These are phyloP conservation scores for Trichechus manatus DNA, from an alignment of 2,113 vertebrate species.

Conservation along the genomic window DNA sequence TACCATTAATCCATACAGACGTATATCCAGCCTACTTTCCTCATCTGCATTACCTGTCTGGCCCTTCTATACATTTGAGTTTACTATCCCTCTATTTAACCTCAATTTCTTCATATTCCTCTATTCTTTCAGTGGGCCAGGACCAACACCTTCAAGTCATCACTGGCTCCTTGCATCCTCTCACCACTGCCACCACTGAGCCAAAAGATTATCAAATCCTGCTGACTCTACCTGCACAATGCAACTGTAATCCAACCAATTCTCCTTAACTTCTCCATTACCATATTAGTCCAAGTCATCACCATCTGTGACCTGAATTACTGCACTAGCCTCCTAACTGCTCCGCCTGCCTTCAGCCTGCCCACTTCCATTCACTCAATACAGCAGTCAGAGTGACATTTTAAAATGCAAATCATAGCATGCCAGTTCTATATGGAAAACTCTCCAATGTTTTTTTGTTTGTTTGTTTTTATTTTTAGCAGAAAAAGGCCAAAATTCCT, in stretches of 20 bases:
- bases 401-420: neutral
- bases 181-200: no score
- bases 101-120: neutral
- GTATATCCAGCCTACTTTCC: neutral
- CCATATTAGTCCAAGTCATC: neutral
- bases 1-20: neutral
- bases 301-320: neutral
- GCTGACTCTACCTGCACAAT: no score
- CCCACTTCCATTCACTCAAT: neutral
- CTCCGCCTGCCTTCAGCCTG: no score
- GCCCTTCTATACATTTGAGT: neutral
- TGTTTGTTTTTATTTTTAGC: neutral
- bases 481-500: neutral
- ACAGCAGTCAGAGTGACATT: no score
- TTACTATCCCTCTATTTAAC: neutral
- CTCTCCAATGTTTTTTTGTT: rapidly evolving
- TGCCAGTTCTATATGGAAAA: neutral
- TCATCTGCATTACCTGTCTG: neutral
- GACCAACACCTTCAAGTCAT: neutral
- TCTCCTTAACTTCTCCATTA: neutral
- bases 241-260: neutral
- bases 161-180: neutral
- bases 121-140: neutral
- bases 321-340: neutral
- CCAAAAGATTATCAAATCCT: neutral